Percentiles rank a stretch among this genome's conserved stretches.
Evolutionary conservation across 2,797 vertebrate genomes (phyloP).

Genomic region (Hypotaenidia okinawae): DNA sequence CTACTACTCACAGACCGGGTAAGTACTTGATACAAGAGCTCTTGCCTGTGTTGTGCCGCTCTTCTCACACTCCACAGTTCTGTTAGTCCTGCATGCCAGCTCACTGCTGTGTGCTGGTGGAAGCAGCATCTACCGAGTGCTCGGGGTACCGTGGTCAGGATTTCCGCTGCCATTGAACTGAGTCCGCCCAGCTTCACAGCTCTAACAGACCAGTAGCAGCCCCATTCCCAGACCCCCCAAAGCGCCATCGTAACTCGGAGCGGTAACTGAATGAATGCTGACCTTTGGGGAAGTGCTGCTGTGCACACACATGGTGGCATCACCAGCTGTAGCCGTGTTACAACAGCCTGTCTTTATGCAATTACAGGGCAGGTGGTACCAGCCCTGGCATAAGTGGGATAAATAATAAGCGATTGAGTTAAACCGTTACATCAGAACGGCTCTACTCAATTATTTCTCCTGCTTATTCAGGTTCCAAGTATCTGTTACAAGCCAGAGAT

Average conservation of each 20-base stretch:
- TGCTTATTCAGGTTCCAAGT: background rate
- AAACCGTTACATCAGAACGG: background rate
- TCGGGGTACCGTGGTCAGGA: rapidly evolving
- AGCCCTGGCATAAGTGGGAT: background rate
- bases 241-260: background rate
- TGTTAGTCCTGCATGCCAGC: background rate
- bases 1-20: background rate
- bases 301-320: too few relatives aligned
- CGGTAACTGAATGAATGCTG: background rate
- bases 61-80: background rate
- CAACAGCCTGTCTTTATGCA: background rate
- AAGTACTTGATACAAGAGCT: background rate
- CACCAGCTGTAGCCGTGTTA: background rate
- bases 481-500: background rate
- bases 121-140: background rate
- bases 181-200: background rate
- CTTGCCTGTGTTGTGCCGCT: background rate
- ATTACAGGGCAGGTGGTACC: background rate
- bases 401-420: background rate
- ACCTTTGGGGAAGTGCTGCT: too few relatives aligned
- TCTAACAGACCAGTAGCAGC: background rate
- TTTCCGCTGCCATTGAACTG: background rate
- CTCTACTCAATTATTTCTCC: background rate
- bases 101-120: background rate
- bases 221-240: background rate